These are phyloP conservation scores for Trinorchestia longiramus DNA, from an alignment of 1,140 invertebrate species.

Conservation along the genomic window DNA sequence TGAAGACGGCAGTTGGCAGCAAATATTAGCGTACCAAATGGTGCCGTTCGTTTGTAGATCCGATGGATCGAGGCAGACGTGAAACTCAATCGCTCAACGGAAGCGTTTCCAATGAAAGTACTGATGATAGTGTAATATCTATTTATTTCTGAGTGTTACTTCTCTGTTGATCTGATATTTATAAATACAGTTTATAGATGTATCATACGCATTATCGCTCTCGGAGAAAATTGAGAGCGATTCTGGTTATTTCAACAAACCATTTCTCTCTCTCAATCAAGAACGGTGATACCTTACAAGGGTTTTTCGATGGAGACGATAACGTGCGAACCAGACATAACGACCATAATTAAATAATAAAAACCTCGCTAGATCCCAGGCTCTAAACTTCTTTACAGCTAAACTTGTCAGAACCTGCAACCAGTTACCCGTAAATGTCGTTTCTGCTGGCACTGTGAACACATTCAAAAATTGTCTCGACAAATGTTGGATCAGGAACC, in stretches of 20 bases:
- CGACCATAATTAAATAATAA: too few relatives aligned
- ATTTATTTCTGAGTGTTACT: background rate
- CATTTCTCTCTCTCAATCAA: background rate
- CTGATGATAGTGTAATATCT: background rate
- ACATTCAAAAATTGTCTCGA: too few relatives aligned
- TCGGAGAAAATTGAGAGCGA: background rate
- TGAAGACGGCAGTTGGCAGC: background rate
- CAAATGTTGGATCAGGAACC: too few relatives aligned
- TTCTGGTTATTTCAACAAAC: background rate
- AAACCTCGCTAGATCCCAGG: too few relatives aligned
- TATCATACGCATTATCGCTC: background rate
- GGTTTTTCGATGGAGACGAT: too few relatives aligned
- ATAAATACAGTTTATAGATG: background rate
- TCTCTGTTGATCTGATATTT: background rate
- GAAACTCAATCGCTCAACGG: background rate
- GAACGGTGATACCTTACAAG: too few relatives aligned
- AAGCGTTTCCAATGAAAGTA: background rate
- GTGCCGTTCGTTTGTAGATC: background rate
- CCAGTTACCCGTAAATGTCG: too few relatives aligned
- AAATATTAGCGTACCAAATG: background rate
- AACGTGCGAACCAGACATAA: too few relatives aligned
- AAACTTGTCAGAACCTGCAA: too few relatives aligned
- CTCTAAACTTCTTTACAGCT: too few relatives aligned
- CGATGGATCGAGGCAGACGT: background rate
- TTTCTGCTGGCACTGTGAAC: too few relatives aligned